Evolutionary conservation across 2,113 vertebrate species (phyloP).

Genomic region (Eurystomus gularis): DNA sequence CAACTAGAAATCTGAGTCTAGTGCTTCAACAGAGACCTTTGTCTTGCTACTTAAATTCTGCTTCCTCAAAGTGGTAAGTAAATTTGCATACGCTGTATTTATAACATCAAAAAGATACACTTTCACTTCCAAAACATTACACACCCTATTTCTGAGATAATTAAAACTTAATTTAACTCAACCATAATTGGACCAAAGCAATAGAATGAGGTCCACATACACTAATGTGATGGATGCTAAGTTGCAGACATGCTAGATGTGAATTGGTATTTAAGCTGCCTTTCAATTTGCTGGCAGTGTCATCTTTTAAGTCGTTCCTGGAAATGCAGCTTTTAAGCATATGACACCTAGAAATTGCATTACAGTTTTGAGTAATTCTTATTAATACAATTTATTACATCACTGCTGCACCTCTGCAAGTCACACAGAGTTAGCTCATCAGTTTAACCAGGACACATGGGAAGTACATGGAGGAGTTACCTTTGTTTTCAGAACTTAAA

Average conservation of each 20-base stretch:
- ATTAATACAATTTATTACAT: neutral
- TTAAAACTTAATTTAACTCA: neutral
- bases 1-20: neutral
- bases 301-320: neutral
- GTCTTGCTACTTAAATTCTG: neutral
- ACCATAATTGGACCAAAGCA: neutral
- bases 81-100: neutral
- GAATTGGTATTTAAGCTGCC: neutral
- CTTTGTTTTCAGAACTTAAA: neutral
- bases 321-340: neutral
- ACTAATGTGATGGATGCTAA: neutral
- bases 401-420: neutral
- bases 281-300: neutral
- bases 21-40: neutral
- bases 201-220: neutral
- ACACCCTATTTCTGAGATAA: neutral
- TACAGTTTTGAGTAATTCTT: neutral
- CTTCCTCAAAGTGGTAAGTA: neutral
- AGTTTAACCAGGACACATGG: constrained; percentile 2
- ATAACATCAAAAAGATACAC: neutral
- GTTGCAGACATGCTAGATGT: neutral
- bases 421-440: neutral
- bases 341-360: neutral
- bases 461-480: neutral
- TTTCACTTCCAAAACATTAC: neutral